Evolutionary conservation across 1,140 invertebrate species (phyloP).

Genomic region (Globodera ellingtonae): DNA sequence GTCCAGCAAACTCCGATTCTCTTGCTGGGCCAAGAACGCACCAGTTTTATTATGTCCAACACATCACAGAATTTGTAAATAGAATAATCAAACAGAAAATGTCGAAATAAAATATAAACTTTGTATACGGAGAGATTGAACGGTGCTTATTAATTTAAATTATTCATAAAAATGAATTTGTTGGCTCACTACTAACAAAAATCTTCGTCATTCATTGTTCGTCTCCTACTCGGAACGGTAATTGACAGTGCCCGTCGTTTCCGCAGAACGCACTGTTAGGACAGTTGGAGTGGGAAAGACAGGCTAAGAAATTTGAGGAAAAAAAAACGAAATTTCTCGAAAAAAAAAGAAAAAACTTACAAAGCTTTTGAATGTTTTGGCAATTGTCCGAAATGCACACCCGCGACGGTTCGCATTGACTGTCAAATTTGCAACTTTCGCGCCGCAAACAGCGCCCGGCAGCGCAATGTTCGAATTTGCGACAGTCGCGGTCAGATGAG

Average conservation of each 20-base stretch:
- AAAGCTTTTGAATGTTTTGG: background rate
- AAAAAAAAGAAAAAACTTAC: background rate
- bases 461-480: background rate
- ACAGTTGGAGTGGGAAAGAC: background rate
- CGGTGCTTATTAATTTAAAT: no score
- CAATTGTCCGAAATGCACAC: background rate
- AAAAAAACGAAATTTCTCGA: background rate
- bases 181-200: no score
- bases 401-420: background rate
- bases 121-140: no score
- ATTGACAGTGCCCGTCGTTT: background rate
- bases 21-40: no score
- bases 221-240: background rate
- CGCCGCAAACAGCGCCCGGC: background rate
- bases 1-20: no score
- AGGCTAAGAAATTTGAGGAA: background rate
- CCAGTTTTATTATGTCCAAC: no score
- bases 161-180: no score
- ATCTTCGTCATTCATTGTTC: background rate
- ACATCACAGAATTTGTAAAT: no score
- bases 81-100: no score
- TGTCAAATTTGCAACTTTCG: background rate
- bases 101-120: no score
- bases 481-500: background rate
- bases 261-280: constrained; percentile 8